phyloP scores from a whole-genome alignment of 2,888 invertebrate species.

The Amblyjoppa proteus region DNA sequence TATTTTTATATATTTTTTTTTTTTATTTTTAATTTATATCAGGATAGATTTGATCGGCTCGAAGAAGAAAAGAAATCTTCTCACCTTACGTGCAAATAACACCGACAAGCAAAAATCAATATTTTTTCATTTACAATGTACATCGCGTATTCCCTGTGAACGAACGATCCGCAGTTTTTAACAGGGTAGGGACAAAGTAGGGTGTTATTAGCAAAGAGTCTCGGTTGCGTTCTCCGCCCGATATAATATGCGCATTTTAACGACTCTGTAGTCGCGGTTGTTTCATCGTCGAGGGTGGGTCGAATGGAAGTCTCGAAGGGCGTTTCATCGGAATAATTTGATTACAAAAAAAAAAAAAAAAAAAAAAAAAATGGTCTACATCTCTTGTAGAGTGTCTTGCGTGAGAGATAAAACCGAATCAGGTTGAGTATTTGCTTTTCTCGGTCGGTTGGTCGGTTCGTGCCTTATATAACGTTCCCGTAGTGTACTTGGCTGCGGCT shows the following conservation, averaged over 20 bases:
- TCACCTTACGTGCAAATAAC: too few relatives aligned
- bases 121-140: too few relatives aligned
- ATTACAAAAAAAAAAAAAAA: slow-evolving; percentile 19
- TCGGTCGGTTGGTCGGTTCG: background rate
- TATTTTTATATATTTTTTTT: too few relatives aligned
- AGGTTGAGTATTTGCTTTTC: slow-evolving; percentile 36
- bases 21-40: too few relatives aligned
- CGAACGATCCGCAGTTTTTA: too few relatives aligned
- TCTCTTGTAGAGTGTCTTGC: background rate
- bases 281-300: background rate
- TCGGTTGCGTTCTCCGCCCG: background rate
- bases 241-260: slow-evolving; percentile 54
- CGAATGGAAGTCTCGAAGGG: background rate
- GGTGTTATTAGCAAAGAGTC: slow-evolving; percentile 2
- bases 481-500: background rate
- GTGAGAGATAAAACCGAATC: slow-evolving; percentile 11
- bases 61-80: too few relatives aligned
- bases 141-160: too few relatives aligned
- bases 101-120: too few relatives aligned
- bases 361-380: background rate
- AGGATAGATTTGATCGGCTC: too few relatives aligned
- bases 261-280: background rate
- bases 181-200: too few relatives aligned
- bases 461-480: background rate
- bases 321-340: slow-evolving; percentile 41